These are phyloP conservation scores for Chloroceryle inda DNA, from an alignment of 2,797 vertebrate genomes.

Conservation along the genomic window DNA sequence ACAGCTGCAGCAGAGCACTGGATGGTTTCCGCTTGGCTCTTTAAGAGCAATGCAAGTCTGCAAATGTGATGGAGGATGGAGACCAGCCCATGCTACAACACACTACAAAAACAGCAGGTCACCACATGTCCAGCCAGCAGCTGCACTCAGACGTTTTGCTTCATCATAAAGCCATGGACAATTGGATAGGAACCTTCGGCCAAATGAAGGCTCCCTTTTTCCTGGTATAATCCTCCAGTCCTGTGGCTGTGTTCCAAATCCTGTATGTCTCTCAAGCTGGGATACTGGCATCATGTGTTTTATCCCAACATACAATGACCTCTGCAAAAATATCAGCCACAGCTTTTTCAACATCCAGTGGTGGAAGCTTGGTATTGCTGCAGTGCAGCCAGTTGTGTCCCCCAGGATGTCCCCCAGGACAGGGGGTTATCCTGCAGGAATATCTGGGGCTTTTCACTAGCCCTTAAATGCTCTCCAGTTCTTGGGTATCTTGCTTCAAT, in stretches of 20 bases:
- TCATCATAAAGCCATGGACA: neutral
- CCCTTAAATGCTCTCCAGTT: neutral
- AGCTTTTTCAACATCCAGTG: neutral
- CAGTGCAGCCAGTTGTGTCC: neutral
- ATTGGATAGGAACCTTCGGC: neutral
- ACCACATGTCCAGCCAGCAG: neutral
- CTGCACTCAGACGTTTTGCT: neutral
- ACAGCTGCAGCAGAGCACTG: fast-evolving
- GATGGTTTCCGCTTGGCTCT: neutral
- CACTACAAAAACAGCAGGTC: neutral
- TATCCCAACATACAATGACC: neutral
- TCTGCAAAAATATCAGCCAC: neutral
- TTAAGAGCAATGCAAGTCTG: neutral
- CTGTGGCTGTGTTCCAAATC: neutral
- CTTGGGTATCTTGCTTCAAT: neutral
- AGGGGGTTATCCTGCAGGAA: neutral
- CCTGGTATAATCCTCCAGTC: neutral
- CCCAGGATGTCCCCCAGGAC: neutral
- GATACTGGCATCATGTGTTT: neutral
- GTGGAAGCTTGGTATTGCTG: neutral
- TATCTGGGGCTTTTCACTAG: neutral
- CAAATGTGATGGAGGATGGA: neutral
- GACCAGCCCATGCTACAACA: neutral
- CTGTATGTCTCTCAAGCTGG: neutral
- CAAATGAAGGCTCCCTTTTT: neutral